Evolutionary conservation across 2,888 invertebrate species (phyloP).

Genomic region (Scaptomyza flava): DNA sequence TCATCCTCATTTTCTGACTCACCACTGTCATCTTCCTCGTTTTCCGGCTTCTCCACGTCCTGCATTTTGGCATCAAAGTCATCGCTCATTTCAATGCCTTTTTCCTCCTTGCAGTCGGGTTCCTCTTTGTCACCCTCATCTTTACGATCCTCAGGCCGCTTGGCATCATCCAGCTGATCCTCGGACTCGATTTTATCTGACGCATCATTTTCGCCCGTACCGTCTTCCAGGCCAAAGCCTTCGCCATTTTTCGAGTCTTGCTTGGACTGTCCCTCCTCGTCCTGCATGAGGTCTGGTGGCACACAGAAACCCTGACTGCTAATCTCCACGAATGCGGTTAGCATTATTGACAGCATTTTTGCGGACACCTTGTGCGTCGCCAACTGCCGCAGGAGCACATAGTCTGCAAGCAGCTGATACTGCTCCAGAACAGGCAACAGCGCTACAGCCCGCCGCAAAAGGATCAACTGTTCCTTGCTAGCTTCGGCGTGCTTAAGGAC

Average conservation of each 20-base stretch:
- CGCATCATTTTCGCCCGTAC: conserved; percentile 93
- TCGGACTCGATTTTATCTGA: conserved; percentile 93
- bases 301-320: conserved; percentile 96
- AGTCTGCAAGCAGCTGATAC: conserved; percentile 90
- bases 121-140: conserved; percentile 89
- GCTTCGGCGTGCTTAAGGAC: conserved; percentile 85
- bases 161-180: conserved; percentile 96
- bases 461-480: conserved; percentile 57
- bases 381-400: conserved; percentile 91
- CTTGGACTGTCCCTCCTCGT: conserved; percentile 87
- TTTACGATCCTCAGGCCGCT: conserved; percentile 88
- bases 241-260: conserved; percentile 87
- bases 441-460: conserved; percentile 67
- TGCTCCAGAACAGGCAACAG: conserved; percentile 91
- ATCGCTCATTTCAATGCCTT: conserved; percentile 97
- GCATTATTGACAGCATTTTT: conserved; percentile 92
- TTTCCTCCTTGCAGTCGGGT: conserved; percentile 93
- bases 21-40: conserved; percentile 86
- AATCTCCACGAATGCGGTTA: conserved; percentile 94
- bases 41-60: conserved; percentile 88
- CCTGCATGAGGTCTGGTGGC: conserved; percentile 92
- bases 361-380: conserved; percentile 91
- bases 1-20: conserved; percentile 91
- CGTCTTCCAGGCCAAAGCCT: conserved; percentile 96
- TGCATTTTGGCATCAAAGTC: conserved; percentile 91